These are phyloP conservation scores for Nymphalis urticae DNA, from an alignment of 2,888 invertebrate genomes.

Conservation along the genomic window DNA sequence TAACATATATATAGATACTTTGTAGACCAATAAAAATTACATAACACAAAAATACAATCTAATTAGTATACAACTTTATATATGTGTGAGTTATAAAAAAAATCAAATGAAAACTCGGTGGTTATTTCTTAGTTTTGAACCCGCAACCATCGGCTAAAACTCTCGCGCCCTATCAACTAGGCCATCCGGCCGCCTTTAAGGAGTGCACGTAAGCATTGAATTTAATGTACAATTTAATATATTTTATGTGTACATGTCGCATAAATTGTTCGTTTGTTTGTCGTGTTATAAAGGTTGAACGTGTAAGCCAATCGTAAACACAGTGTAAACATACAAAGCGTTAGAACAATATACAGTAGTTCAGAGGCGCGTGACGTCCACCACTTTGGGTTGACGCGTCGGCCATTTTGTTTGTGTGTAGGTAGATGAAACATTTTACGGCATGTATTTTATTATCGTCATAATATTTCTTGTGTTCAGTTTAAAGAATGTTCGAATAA, in stretches of 20 bases:
- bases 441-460: constrained; percentile 2
- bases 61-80: no score
- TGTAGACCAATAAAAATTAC: no score
- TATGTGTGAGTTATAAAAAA: no score
- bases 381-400: constrained; percentile 4
- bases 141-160: not conserved
- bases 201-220: not conserved
- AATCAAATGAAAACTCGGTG: no score
- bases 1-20: no score
- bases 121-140: not conserved
- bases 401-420: not conserved
- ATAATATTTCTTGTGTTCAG: not conserved
- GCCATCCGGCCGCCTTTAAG: not conserved
- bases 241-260: constrained; percentile 20
- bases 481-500: no score
- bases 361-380: constrained; percentile 5
- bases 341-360: constrained; percentile 9
- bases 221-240: constrained; percentile 4
- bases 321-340: constrained; percentile 6
- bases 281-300: constrained; percentile 15
- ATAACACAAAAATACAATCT: no score
- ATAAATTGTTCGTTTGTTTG: constrained; percentile 34
- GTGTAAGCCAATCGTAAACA: constrained; percentile 8
- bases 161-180: no score
- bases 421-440: not conserved